Percentiles rank a stretch among this genome's conserved stretches.
Conservation (phyloP, 2,888 invertebrate species). For the Papilio elwesi region DNA sequence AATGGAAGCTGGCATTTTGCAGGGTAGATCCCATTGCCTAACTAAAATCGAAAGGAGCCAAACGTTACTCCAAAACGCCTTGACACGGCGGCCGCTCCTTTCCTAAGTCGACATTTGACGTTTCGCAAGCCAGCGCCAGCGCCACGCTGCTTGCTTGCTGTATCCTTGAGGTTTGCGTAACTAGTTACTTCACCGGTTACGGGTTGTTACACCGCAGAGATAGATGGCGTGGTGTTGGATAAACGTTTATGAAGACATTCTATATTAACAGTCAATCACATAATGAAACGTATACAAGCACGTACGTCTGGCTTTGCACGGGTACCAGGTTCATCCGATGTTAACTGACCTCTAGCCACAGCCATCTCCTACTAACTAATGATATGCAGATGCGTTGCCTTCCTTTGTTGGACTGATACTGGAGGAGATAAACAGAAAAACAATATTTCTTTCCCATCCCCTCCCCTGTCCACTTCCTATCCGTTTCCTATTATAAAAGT, state of each 20-base stretch:
- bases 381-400: no score
- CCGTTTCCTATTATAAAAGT: no score
- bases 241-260: conserved; percentile 21
- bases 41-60: conserved; percentile 66
- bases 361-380: no score
- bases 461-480: no score
- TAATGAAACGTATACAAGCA: neutral
- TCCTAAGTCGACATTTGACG: conserved; percentile 73
- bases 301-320: neutral
- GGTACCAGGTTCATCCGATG: no score
- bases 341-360: no score
- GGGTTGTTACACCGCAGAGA: conserved; percentile 39
- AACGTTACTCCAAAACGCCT: conserved; percentile 56
- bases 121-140: conserved; percentile 49
- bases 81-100: conserved; percentile 72
- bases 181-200: conserved; percentile 50
- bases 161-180: conserved; percentile 60
- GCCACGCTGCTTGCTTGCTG: conserved; percentile 39
- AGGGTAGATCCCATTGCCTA: conserved; percentile 67
- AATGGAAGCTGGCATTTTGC: conserved; percentile 56
- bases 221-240: conserved; percentile 45
- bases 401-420: no score
- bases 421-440: no score
- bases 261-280: conserved; percentile 1
- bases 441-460: no score